Evolutionary conservation across 2,797 vertebrate species (phyloP), one percentile per base, ranked within the genome.

Genomic region (Australoheros facetus): DNA sequence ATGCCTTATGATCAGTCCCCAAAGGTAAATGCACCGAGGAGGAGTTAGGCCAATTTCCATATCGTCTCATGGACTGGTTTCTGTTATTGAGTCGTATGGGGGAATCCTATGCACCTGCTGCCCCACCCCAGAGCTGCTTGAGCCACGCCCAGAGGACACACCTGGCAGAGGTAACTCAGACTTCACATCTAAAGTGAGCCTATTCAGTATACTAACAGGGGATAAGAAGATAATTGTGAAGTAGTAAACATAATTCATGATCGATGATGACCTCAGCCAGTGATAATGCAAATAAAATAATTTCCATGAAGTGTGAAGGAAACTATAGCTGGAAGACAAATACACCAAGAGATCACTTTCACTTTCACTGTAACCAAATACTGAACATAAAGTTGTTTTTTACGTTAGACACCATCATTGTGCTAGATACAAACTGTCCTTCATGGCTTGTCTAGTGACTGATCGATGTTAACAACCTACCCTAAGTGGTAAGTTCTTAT

Each of bases 51-150:
- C 95, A 96, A 92, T 96, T 96, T 86, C 94, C 95, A 37, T 96
- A 94, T 82, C 93, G 94, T 19, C 93, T 96, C 64, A 51, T 96
- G 84, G 94, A 96, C 91, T 96, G 95, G 96, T 96, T 96, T 73
- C 90, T 96, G 82, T 91, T 96, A 37, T 88, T 96, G 80, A 96
- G 94, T 83, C 94, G 92, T 5, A 95, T 95, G 93, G 93, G 91
- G 73, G 71, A 90, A 77, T 90, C 84, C 19, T 91, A 93, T 54
- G 19, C 84, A 80, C 87, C 93, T 77, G 85, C 76, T 19, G 90
- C 93, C 53, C 93, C 81, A 0, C 76, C 94, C 26, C 93, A 92
- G 84, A 93, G 59, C 85, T 94, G 94, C 84, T 87, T 94, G 73
- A 92, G 85, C 83, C 89, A 94, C 64, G 11, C 85, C 76, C 81